Conservation (phyloP, 2,888 invertebrate genomes). For the Caenorhabditis afra region DNA sequence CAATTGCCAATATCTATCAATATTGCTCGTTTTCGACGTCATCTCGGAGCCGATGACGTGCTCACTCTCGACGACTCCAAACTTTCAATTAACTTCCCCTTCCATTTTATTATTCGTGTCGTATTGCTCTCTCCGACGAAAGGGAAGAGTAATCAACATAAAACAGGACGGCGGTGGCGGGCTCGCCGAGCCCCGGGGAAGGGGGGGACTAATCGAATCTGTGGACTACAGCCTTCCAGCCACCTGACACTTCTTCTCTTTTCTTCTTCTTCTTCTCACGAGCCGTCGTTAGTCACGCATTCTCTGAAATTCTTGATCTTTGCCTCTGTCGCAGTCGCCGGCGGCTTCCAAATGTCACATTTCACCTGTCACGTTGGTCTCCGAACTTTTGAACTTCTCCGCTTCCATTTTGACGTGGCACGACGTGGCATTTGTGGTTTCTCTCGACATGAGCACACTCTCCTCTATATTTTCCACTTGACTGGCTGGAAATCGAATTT, state of each 20-base stretch:
- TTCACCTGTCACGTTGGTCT: too few relatives aligned
- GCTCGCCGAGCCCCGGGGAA: not conserved
- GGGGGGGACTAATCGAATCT: slow-evolving; percentile 3
- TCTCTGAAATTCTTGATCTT: not conserved
- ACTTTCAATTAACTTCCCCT: not conserved
- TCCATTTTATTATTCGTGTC: not conserved
- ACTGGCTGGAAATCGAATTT: slow-evolving; percentile 53
- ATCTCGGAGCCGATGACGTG: too few relatives aligned
- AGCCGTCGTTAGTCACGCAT: too few relatives aligned
- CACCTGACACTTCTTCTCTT: too few relatives aligned
- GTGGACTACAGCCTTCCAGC: slow-evolving; percentile 2
- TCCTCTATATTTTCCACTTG: slow-evolving; percentile 44
- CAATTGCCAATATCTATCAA: too few relatives aligned
- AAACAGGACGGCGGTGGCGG: slow-evolving; percentile 4
- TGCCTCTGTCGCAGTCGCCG: too few relatives aligned
- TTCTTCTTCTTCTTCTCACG: too few relatives aligned
- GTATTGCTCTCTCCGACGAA: not conserved
- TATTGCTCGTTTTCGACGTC: too few relatives aligned
- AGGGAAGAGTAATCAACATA: slow-evolving; percentile 43
- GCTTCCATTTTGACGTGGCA: too few relatives aligned
- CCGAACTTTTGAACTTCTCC: not conserved
- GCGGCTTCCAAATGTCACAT: too few relatives aligned
- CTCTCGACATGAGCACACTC: too few relatives aligned
- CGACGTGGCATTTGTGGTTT: too few relatives aligned
- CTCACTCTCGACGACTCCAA: not conserved